Conservation (phyloP, 2,113 vertebrate genomes). For the Hypanus sabinus region DNA sequence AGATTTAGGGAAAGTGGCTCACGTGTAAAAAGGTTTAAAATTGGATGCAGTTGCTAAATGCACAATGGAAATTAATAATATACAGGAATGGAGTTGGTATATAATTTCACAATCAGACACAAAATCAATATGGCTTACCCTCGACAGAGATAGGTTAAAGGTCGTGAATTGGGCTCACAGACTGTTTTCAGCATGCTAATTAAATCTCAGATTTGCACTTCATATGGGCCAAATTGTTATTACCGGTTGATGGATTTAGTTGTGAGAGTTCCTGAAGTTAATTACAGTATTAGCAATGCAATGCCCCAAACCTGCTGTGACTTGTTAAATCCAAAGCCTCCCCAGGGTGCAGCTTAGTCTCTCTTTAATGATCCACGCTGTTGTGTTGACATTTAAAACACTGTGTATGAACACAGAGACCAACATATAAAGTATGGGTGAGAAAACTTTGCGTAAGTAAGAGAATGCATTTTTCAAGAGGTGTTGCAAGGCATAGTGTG, state of each 20-base stretch:
- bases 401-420: slow-evolving; percentile 33
- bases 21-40: background rate
- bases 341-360: slow-evolving; percentile 33
- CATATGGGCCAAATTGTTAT: slow-evolving; percentile 33
- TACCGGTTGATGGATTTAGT: slow-evolving; percentile 34
- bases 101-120: background rate
- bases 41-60: background rate
- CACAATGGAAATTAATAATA: slow-evolving; percentile 1
- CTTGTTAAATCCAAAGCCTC: slow-evolving; percentile 35
- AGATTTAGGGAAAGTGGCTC: background rate
- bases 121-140: slow-evolving; percentile 16
- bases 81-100: slow-evolving; percentile 4
- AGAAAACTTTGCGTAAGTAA: slow-evolving; percentile 1
- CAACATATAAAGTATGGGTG: slow-evolving; percentile 12
- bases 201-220: slow-evolving; percentile 33
- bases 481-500: background rate
- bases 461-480: background rate
- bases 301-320: slow-evolving; percentile 35
- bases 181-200: slow-evolving; percentile 21
- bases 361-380: slow-evolving; percentile 33
- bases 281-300: slow-evolving; percentile 36
- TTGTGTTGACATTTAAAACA: slow-evolving; percentile 35
- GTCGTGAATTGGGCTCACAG: slow-evolving; percentile 32
- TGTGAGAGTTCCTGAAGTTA: slow-evolving; percentile 35
- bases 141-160: slow-evolving; percentile 34